A percentile compares a stretch with the other conserved stretches of the same genome.
Conservation (phyloP, 2,797 vertebrate genomes). For the Phoebastria nigripes region DNA sequence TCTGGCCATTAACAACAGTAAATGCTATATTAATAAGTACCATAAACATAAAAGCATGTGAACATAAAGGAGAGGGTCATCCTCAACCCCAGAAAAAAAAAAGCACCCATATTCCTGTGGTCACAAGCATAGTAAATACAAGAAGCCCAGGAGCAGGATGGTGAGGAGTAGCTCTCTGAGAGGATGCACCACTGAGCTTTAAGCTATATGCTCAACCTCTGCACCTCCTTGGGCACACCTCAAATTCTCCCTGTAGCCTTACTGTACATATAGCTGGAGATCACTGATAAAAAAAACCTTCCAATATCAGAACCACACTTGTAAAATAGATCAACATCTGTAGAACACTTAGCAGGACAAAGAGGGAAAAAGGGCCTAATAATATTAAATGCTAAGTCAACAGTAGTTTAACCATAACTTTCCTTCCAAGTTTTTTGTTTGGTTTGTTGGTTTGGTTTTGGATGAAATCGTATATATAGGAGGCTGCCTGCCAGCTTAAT, state of each 20-base stretch:
- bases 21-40: neutral
- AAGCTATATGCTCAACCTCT: neutral
- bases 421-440: neutral
- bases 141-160: neutral
- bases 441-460: neutral
- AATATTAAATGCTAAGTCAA: neutral
- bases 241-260: neutral
- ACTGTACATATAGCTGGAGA: neutral
- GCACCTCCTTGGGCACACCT: fast-evolving
- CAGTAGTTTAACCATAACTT: neutral
- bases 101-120: neutral
- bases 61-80: neutral
- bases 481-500: neutral
- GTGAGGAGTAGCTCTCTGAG: neutral
- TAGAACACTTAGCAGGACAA: neutral
- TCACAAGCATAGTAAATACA: neutral
- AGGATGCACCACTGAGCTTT: neutral
- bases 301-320: neutral
- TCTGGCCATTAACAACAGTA: neutral
- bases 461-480: neutral
- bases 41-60: neutral
- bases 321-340: neutral
- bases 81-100: neutral
- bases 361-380: fast-evolving
- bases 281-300: neutral